phyloP scores from a whole-genome alignment of 2,888 invertebrate genomes.

The Latrodectus hesperus region DNA sequence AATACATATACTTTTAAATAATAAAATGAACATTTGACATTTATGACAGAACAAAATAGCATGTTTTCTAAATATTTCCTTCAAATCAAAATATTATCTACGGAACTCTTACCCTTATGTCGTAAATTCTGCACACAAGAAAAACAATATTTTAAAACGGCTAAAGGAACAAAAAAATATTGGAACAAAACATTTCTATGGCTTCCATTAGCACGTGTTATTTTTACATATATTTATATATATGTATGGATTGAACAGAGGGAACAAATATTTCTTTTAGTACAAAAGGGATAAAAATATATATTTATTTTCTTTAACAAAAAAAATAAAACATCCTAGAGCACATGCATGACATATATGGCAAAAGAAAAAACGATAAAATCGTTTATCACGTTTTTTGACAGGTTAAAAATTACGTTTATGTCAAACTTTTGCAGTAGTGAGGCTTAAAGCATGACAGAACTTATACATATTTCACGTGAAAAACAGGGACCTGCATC shows the following conservation, averaged over 20 bases:
- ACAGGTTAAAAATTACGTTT: constrained; percentile 49
- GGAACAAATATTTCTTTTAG: constrained; percentile 23
- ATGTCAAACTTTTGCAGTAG: constrained; percentile 48
- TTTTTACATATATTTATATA: constrained; percentile 1
- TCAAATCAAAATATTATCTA: no score
- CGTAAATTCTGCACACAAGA: neutral
- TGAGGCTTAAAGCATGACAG: constrained; percentile 42
- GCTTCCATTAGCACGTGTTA: constrained; percentile 26
- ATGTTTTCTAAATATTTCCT: no score
- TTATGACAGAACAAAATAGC: no score
- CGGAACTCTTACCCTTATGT: neutral
- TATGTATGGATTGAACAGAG: constrained; percentile 19
- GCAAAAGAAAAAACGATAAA: constrained; percentile 51
- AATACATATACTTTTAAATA: no score
- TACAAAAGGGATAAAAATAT: constrained; percentile 19
- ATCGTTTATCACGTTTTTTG: constrained; percentile 55
- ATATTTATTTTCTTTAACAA: constrained; percentile 25
- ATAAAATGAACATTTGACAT: no score
- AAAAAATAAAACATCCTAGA: constrained; percentile 7
- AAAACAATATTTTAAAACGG: constrained; percentile 21
- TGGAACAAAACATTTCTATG: constrained; percentile 27
- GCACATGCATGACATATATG: constrained; percentile 14
- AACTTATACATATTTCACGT: constrained; percentile 32
- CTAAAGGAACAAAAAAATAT: constrained; percentile 15
- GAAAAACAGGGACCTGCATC: constrained; percentile 17